These are phyloP conservation scores for Osmerus mordax DNA, from an alignment of 2,113 vertebrate genomes.

Conservation along the genomic window DNA sequence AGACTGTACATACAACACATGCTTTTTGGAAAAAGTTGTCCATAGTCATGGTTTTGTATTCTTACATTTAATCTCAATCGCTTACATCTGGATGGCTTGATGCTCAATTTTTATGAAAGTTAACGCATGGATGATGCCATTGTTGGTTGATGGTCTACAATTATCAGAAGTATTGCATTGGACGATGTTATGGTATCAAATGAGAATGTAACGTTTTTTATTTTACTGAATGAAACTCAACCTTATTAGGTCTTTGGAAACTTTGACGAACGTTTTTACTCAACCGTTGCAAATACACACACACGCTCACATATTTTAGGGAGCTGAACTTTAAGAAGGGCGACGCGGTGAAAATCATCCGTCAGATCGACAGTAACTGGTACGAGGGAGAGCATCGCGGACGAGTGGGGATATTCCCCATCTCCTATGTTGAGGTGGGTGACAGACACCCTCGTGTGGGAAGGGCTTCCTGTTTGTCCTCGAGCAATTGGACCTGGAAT, in stretches of 20 bases:
- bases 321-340: constrained; percentile 98
- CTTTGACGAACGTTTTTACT: no score
- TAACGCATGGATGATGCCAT: not conserved
- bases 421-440: constrained; percentile 92
- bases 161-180: no score
- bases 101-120: not conserved
- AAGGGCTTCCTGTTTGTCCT: not conserved
- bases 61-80: not conserved
- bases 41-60: not conserved
- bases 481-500: no score
- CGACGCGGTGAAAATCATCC: constrained; percentile 93
- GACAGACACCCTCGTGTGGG: not conserved
- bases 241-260: no score
- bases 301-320: constrained; percentile 71
- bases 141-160: not conserved
- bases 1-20: not conserved
- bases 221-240: no score
- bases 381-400: constrained; percentile 94
- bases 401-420: constrained; percentile 91
- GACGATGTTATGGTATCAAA: no score
- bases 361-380: constrained; percentile 98
- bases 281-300: no score
- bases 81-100: not conserved
- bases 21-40: not conserved
- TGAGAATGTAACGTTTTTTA: no score